Evolutionary conservation across 2,888 invertebrate species (phyloP).

Genomic region (Celastrina argiolus): DNA sequence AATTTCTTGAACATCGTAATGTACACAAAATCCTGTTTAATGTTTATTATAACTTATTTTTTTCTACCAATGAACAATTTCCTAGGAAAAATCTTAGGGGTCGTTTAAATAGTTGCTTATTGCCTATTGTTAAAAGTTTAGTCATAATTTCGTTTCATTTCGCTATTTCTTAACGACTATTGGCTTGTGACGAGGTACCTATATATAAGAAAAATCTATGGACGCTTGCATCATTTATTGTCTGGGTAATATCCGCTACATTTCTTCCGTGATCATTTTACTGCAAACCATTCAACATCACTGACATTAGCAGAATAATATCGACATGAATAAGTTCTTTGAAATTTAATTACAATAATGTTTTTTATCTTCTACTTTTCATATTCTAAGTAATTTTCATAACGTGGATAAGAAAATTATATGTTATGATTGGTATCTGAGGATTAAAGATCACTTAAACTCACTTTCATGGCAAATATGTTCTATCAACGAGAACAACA

Average conservation of each 20-base stretch:
- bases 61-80: too few relatives aligned
- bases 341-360: too few relatives aligned
- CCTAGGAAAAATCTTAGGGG: too few relatives aligned
- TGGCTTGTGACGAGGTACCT: slow-evolving; percentile 25
- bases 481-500: neutral
- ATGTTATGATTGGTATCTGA: too few relatives aligned
- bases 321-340: too few relatives aligned
- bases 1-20: too few relatives aligned
- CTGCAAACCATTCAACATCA: neutral
- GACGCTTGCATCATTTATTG: slow-evolving; percentile 21
- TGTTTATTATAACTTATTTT: too few relatives aligned
- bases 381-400: too few relatives aligned
- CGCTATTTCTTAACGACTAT: slow-evolving; percentile 17
- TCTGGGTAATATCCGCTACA: slow-evolving; percentile 12
- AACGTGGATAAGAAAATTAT: too few relatives aligned
- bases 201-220: slow-evolving; percentile 25
- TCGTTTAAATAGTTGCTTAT: neutral
- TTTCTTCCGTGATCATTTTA: neutral
- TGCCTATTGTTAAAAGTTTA: neutral
- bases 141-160: neutral
- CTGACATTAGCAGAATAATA: neutral
- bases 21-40: too few relatives aligned
- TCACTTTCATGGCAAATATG: neutral
- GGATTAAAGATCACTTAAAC: too few relatives aligned
- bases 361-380: too few relatives aligned